These are phyloP conservation scores for Rhynchophorus ferrugineus DNA, from an alignment of 1,140 invertebrate genomes.

Conservation along the genomic window DNA sequence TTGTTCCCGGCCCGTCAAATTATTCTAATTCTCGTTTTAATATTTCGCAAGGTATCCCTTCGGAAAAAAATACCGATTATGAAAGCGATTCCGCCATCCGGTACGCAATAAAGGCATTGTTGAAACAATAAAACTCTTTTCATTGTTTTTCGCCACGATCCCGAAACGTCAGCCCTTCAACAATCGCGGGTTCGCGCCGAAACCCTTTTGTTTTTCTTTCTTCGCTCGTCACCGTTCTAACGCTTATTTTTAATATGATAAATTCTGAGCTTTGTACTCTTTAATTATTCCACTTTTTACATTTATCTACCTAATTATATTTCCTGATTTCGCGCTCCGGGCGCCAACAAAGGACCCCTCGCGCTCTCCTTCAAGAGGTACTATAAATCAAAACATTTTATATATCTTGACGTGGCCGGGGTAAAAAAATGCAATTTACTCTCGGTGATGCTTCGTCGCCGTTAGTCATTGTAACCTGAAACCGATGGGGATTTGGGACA, in stretches of 20 bases:
- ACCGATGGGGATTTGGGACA: conserved; percentile 8
- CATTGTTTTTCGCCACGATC: conserved; percentile 39
- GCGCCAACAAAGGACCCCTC: conserved; percentile 26
- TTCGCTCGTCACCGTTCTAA: conserved; percentile 37
- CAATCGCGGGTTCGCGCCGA: conserved; percentile 29
- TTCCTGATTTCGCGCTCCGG: conserved; percentile 32
- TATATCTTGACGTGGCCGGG: conserved; percentile 30
- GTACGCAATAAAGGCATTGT: conserved; percentile 23
- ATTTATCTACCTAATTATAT: conserved; percentile 43
- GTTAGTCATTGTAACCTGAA: conserved; percentile 24
- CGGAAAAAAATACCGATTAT: background rate
- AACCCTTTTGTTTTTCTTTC: conserved; percentile 41
- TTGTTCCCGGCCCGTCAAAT: too few relatives aligned
- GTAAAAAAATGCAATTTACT: conserved; percentile 36
- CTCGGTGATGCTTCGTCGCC: conserved; percentile 19
- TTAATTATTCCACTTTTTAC: conserved; percentile 42
- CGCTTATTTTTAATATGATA: conserved; percentile 43
- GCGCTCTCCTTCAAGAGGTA: conserved; percentile 35
- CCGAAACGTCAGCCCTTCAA: conserved; percentile 39
- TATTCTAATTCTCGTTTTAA: background rate
- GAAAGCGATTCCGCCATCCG: background rate
- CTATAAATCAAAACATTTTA: conserved; percentile 38
- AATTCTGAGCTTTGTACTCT: conserved; percentile 41
- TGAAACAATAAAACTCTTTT: conserved; percentile 40
- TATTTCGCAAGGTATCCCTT: background rate